A percentile compares a stretch with the other conserved stretches of the same genome.
phyloP scores from a whole-genome alignment of 2,113 vertebrate species.

The Carollia perspicillata region DNA sequence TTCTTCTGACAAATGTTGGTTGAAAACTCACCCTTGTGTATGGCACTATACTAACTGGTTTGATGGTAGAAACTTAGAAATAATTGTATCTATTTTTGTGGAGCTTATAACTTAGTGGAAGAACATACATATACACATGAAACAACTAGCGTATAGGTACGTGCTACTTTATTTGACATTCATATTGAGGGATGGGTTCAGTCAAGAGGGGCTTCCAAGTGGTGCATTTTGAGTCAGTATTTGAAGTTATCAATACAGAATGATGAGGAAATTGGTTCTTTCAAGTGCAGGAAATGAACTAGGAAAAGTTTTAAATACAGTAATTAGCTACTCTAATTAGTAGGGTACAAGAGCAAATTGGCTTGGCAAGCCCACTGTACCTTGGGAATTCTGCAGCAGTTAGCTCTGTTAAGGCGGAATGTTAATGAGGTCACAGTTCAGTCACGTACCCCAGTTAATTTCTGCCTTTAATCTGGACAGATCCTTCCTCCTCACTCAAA shows the following conservation, averaged over 20 bases:
- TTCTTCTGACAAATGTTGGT: conserved; percentile 17
- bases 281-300: conserved; percentile 22
- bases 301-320: conserved; percentile 56
- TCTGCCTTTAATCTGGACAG: neutral
- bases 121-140: neutral
- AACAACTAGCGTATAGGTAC: neutral
- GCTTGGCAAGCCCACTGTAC: conserved; percentile 19
- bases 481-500: neutral
- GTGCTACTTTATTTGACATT: neutral
- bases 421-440: conserved; percentile 66
- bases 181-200: neutral
- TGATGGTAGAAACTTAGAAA: neutral
- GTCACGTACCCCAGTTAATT: conserved; percentile 41
- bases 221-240: neutral
- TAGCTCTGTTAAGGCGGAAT: conserved; percentile 23
- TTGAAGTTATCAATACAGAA: conserved; percentile 1
- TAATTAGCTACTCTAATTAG: conserved; percentile 66
- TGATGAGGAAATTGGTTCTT: conserved; percentile 9
- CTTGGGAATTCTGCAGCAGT: conserved; percentile 47
- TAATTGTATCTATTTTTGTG: conserved; percentile 17
- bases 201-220: conserved; percentile 27
- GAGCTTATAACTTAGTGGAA: neutral
- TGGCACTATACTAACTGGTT: neutral
- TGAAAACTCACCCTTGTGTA: neutral
- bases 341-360: conserved; percentile 45